Evolutionary conservation across 2,113 vertebrate species (phyloP).

Genomic region (Theristicus caerulescens): DNA sequence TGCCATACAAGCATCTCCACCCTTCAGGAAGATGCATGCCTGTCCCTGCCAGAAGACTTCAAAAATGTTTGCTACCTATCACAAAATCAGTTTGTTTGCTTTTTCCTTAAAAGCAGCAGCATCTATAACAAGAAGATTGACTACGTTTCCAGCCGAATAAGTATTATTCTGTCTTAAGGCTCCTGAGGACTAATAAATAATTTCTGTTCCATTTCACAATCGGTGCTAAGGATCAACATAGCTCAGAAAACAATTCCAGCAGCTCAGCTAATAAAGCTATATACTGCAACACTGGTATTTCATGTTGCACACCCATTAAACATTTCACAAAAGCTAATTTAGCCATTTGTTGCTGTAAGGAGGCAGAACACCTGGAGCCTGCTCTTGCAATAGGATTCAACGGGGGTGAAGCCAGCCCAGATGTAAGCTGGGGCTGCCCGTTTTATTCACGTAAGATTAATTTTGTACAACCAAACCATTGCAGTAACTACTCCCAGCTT

Average conservation of each 20-base stretch:
- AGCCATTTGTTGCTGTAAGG: slow-evolving; percentile 12
- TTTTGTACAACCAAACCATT: background rate
- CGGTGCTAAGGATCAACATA: background rate
- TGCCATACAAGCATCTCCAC: background rate
- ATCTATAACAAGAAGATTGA: background rate
- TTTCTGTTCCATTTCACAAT: background rate
- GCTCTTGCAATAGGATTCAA: background rate
- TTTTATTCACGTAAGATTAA: background rate
- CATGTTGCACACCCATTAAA: background rate
- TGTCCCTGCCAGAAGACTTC: background rate
- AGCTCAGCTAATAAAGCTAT: slow-evolving; percentile 36
- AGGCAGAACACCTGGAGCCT: slow-evolving; percentile 17
- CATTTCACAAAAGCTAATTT: background rate
- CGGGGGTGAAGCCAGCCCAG: background rate
- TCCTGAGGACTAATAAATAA: slow-evolving; percentile 13
- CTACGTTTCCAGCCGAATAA: background rate
- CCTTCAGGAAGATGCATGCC: background rate
- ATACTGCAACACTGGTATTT: background rate
- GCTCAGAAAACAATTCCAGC: slow-evolving; percentile 26
- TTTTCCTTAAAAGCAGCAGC: background rate
- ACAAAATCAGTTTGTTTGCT: background rate
- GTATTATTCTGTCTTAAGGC: background rate
- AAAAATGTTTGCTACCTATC: background rate
- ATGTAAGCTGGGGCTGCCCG: background rate
- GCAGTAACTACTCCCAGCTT: background rate